These are phyloP conservation scores for Drosophila heteroneura DNA, from an alignment of 2,888 invertebrate species.

Conservation along the genomic window DNA sequence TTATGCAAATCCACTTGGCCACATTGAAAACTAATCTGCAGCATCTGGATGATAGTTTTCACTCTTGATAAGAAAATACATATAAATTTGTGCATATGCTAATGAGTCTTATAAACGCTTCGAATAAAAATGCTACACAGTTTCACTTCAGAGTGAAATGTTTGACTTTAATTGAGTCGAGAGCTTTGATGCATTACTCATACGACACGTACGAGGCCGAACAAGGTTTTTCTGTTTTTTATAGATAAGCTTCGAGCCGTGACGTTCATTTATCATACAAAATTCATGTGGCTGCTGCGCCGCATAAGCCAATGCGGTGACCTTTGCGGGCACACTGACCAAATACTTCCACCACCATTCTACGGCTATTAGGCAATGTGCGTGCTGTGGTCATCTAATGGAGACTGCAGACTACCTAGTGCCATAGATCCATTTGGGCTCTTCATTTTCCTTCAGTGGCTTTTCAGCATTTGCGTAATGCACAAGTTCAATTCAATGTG, in stretches of 20 bases:
- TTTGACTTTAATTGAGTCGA: constrained; percentile 54
- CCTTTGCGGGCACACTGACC: constrained; percentile 33
- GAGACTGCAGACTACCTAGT: constrained; percentile 21
- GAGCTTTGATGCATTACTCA: constrained; percentile 61
- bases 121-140: constrained; percentile 13
- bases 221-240: constrained; percentile 47
- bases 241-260: constrained; percentile 69
- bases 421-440: constrained; percentile 28
- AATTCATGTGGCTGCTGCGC: constrained; percentile 69
- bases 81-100: constrained; percentile 24
- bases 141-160: constrained; percentile 7
- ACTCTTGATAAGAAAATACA: constrained; percentile 59
- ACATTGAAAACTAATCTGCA: constrained; percentile 58
- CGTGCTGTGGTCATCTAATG: constrained; percentile 51
- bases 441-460: constrained; percentile 61
- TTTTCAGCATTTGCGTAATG: constrained; percentile 59
- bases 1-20: constrained; percentile 67
- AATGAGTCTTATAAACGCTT: constrained; percentile 45
- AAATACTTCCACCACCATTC: constrained; percentile 8
- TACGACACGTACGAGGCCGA: constrained; percentile 64
- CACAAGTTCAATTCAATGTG: constrained; percentile 67
- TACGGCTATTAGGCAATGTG: constrained; percentile 48
- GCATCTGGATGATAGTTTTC: constrained; percentile 49
- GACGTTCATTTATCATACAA: constrained; percentile 74
- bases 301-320: constrained; percentile 26